Evolutionary conservation across 2,113 vertebrate genomes (phyloP).

Genomic region (Bombycilla garrulus): DNA sequence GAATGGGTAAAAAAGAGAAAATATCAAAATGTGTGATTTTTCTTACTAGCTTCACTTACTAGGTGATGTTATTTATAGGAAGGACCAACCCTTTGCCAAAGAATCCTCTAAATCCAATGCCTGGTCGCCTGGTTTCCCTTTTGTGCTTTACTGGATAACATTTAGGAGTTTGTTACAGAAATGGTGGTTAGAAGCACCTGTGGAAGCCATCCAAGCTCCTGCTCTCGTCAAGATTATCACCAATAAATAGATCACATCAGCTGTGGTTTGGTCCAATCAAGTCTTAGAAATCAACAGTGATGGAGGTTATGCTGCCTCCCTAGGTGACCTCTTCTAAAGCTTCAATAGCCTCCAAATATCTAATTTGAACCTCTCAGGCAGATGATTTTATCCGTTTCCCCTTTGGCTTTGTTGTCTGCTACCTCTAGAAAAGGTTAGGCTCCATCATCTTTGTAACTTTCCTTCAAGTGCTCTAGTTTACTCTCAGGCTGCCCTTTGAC

Average conservation of each 20-base stretch:
- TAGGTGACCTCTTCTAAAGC: background rate
- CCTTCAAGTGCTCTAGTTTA: background rate
- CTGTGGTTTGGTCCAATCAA: background rate
- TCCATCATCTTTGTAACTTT: background rate
- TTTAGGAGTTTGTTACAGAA: background rate
- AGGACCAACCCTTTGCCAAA: background rate
- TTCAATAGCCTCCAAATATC: background rate
- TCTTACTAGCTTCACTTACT: background rate
- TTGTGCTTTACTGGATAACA: background rate
- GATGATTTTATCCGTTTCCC: background rate
- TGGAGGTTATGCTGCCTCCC: background rate
- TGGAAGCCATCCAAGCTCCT: background rate
- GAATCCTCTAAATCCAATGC: background rate
- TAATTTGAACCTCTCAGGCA: background rate
- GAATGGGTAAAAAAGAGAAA: background rate
- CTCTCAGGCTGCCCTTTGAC: background rate
- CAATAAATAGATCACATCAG: background rate
- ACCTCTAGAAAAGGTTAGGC: background rate
- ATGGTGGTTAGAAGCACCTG: background rate
- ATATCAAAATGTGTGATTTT: background rate
- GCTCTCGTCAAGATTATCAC: background rate
- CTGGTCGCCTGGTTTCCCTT: background rate
- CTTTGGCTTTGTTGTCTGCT: background rate
- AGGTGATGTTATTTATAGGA: background rate
- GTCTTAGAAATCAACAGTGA: background rate